Conservation (phyloP, 2,797 vertebrate genomes). For the Pogonophryne albipinna region DNA sequence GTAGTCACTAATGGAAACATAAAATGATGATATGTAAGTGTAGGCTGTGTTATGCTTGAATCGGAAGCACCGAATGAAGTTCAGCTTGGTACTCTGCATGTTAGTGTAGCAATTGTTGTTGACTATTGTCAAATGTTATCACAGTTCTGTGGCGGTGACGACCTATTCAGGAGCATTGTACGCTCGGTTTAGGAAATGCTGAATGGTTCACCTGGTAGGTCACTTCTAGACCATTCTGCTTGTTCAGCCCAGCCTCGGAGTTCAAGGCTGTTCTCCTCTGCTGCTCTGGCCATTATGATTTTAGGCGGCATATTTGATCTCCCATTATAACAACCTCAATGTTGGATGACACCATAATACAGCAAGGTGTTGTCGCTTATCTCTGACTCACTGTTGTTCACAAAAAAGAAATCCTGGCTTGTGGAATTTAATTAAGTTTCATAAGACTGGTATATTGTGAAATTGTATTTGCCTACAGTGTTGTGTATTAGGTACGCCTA, state of each 20-base stretch:
- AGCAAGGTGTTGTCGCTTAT: not conserved
- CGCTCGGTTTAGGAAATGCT: conserved; percentile 53
- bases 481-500: not conserved
- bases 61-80: not conserved
- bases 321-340: not conserved
- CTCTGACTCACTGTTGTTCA: not conserved
- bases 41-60: conserved; percentile 8
- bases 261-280: conserved; percentile 46
- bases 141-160: conserved; percentile 38
- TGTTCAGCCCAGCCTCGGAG: conserved; percentile 64
- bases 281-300: conserved; percentile 18
- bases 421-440: not conserved
- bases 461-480: not conserved
- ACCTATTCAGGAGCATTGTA: conserved; percentile 63
- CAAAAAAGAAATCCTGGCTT: not conserved
- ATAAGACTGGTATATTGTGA: not conserved
- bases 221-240: conserved; percentile 75
- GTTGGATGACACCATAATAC: not conserved
- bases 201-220: conserved; percentile 62
- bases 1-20: not conserved
- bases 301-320: not conserved
- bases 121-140: conserved; percentile 55
- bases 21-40: not conserved
- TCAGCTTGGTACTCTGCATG: conserved; percentile 28
- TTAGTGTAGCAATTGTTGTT: conserved; percentile 32